Evolutionary conservation across 2,888 invertebrate species (phyloP), one percentile per base, ranked within the genome.

Genomic region (Chrysomela aeneicollis): DNA sequence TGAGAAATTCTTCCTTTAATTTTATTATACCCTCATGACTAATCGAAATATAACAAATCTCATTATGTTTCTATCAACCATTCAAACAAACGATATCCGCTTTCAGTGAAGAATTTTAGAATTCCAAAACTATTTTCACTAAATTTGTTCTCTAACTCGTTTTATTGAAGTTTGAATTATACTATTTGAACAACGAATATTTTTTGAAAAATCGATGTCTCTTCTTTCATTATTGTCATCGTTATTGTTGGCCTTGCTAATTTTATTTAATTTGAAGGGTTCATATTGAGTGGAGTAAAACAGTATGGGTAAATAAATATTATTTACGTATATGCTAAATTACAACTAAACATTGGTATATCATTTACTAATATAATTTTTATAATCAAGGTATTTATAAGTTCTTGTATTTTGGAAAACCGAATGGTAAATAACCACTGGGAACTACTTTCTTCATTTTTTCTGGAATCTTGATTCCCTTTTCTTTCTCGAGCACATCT

Each of bases 401-500:
- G 61, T 69, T 73, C 68, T 77, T 77, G 61, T 76, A 76, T 69
- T 77, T 77, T 22, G 62, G 52, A 51, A 75, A 70, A 51, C 71
- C 73, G 21, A 77, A 61, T 5, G 76, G 72, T 32, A 71, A 57
- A 61, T 71, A 74, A 54, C 64, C 69, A 21, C 61, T 63, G 9
- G 68, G 15, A 42, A 61, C 65, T 65, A 82, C 78, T 71, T 83
- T 83, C 78, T 82, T 84, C 69, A 82, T 75, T 51, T 19, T 82
- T 15, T 62, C 49, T 51, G 83, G 82, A 18, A 70, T 18, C 35
- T 71, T 71, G 30, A 63, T 54, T 82, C 83, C 75, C 26, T 84
- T 81, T 68, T 86, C 85, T 71, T 85, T 85, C 70, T 85, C 85
- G 81, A 85, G 85, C 71, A n/a, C n/a, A n/a, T 85, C 85, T 71